Conservation (phyloP, 2,888 invertebrate genomes). For the Leucoptera coffeella region DNA sequence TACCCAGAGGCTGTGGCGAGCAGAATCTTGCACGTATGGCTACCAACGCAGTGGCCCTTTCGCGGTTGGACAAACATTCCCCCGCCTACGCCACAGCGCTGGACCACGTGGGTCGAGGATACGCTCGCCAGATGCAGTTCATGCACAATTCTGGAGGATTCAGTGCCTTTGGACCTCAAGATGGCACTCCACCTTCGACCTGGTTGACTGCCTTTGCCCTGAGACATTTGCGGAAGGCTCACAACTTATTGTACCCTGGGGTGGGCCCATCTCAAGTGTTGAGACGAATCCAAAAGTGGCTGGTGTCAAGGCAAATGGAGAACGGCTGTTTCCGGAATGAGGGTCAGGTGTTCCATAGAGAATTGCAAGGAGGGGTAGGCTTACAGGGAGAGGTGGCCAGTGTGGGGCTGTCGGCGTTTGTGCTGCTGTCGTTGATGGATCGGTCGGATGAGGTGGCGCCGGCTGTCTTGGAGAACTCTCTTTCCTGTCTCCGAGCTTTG, state of each 20-base stretch:
- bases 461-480: slow-evolving; percentile 45
- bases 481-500: slow-evolving; percentile 53
- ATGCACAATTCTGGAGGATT: slow-evolving; percentile 71
- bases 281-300: no score
- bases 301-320: slow-evolving; percentile 60
- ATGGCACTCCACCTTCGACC: slow-evolving; percentile 51
- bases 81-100: slow-evolving; percentile 58
- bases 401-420: slow-evolving; percentile 63
- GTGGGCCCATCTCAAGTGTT: slow-evolving; percentile 17
- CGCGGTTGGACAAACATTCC: slow-evolving; percentile 39
- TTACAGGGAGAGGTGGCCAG: slow-evolving; percentile 46
- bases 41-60: slow-evolving; percentile 63
- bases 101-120: no score
- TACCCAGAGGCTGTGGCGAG: slow-evolving; percentile 76
- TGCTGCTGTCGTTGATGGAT: slow-evolving; percentile 59
- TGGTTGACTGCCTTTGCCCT: slow-evolving; percentile 76
- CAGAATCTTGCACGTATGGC: slow-evolving; percentile 75
- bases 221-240: slow-evolving; percentile 54
- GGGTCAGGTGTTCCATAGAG: slow-evolving; percentile 62
- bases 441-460: slow-evolving; percentile 40
- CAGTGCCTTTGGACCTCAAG: slow-evolving; percentile 70
- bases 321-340: slow-evolving; percentile 71
- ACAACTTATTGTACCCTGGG: slow-evolving; percentile 34
- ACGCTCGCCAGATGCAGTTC: slow-evolving; percentile 72
- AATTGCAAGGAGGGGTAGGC: slow-evolving; percentile 52